A percentile compares a stretch with the other conserved stretches of the same genome.
Conservation (phyloP, 2,113 vertebrate genomes). For the Nansenia antarctica region DNA sequence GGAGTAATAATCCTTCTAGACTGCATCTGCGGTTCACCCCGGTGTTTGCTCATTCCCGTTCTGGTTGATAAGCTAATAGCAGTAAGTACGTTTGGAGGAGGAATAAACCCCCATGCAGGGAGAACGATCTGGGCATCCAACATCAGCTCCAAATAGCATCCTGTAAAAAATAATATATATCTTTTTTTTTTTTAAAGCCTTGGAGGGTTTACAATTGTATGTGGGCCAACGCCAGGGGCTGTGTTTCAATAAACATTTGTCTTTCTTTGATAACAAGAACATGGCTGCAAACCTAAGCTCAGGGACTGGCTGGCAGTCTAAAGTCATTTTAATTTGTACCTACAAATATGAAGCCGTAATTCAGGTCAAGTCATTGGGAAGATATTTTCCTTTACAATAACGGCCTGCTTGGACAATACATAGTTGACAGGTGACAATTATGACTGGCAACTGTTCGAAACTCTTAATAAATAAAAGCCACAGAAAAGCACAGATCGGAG, state of each 20-base stretch:
- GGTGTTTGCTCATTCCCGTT: conserved; percentile 48
- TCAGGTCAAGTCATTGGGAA: too few relatives aligned
- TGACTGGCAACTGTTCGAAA: too few relatives aligned
- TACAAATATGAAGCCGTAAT: too few relatives aligned
- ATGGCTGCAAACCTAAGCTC: not conserved
- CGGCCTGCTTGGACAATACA: too few relatives aligned
- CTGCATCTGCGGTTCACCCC: conserved; percentile 18
- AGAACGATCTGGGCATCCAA: not conserved
- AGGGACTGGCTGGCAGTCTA: too few relatives aligned
- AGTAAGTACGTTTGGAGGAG: conserved; percentile 29
- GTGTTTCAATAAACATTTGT: conserved; percentile 23
- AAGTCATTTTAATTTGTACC: too few relatives aligned
- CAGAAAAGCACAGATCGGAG: too few relatives aligned
- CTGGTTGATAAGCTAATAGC: conserved; percentile 43
- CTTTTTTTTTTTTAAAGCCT: conserved; percentile 1
- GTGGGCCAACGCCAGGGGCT: not conserved
- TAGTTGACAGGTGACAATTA: too few relatives aligned
- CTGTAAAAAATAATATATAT: conserved; percentile 13
- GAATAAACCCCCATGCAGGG: not conserved
- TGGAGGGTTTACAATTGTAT: conserved; percentile 1
- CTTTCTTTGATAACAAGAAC: conserved; percentile 23
- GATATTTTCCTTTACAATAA: too few relatives aligned
- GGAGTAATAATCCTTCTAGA: conserved; percentile 34
- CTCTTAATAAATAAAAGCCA: too few relatives aligned
- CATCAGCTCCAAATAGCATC: conserved; percentile 12